Conservation (phyloP, 1,140 invertebrate species). For the Acromyrmex charruanus region DNA sequence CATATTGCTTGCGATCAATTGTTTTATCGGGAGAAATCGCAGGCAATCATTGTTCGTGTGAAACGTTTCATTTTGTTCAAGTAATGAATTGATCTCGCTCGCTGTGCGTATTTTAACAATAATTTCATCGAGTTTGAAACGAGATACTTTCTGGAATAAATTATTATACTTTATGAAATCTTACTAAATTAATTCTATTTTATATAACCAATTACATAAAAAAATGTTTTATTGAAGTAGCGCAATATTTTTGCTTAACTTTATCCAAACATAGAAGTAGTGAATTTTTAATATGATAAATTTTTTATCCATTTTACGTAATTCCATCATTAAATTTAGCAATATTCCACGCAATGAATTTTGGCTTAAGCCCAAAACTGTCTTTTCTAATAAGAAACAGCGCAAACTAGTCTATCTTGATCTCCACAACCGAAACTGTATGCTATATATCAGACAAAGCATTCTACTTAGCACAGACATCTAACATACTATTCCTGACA, state of each 20-base stretch:
- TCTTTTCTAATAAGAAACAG: conserved; percentile 5
- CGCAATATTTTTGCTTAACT: neutral
- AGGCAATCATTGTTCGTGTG: neutral
- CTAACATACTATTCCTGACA: conserved; percentile 29
- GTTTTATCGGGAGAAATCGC: neutral
- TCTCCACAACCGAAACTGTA: conserved; percentile 27
- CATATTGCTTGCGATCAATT: conserved; percentile 35
- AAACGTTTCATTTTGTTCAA: conserved; percentile 9
- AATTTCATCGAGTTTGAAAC: neutral
- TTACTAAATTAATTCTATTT: conserved; percentile 4
- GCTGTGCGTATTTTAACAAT: neutral
- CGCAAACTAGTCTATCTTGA: conserved; percentile 9
- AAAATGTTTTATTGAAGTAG: neutral
- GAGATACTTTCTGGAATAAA: neutral
- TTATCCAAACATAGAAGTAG: neutral
- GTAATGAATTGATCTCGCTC: conserved; percentile 5
- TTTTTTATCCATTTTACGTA: neutral
- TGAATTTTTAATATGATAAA: neutral
- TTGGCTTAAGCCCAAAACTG: neutral
- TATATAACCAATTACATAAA: neutral
- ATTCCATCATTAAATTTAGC: neutral
- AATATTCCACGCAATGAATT: neutral
- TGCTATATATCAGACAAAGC: conserved; percentile 46
- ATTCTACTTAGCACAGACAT: conserved; percentile 52
- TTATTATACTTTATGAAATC: neutral